Evolutionary conservation across 2,888 invertebrate species (phyloP), one percentile per base, ranked within the genome.

Genomic region (Cheilosia vernalis): DNA sequence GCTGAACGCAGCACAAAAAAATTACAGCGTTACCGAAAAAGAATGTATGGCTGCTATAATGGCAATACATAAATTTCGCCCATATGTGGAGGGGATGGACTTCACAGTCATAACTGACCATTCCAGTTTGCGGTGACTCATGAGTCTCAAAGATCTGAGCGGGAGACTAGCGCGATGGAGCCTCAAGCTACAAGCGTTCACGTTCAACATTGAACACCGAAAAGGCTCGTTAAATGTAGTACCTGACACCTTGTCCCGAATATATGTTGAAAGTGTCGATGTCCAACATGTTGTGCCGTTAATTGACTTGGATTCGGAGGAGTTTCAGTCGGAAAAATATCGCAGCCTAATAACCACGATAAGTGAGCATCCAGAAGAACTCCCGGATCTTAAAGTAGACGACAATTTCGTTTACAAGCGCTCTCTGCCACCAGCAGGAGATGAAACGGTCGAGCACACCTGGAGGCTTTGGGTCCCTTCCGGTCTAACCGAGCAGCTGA

Each of bases 151-250:
- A 13, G 37, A 37, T 2, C 1, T 37, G 4, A 37, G 37, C 2
- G 37, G 37, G 4, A 37, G 37, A 4, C 13, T 37, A 10, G 37
- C 37, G 0, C 37, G 10, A 13, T 37, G 13, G 13, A 37, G 10
- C 37, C 37, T 37, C 4, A 37, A 37, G 3, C 13, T 37, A 4
- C 49, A 49, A 7, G 21, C 17, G 0, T 19, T 19, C 1, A 49
- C 10, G 87, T 30, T 66, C 3, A 24, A 24, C 0, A 78, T 84
- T 1, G 77, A 80, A 5, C 89, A 90, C 66, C 77, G 89, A 13
- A 88, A 87, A 58, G 89, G 89, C 0, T 82, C 83, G 0, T 19
- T 47, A 19, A 30, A 33, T 1, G 33, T 33, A 33, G 33, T 33
- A 10, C 10, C 33, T 2, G 10, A 33, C 3, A 33, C 33, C 0